Percentiles rank a stretch among this genome's conserved stretches.
Conservation (phyloP, 2,113 vertebrate species). For the Salvelinus alpinus region DNA sequence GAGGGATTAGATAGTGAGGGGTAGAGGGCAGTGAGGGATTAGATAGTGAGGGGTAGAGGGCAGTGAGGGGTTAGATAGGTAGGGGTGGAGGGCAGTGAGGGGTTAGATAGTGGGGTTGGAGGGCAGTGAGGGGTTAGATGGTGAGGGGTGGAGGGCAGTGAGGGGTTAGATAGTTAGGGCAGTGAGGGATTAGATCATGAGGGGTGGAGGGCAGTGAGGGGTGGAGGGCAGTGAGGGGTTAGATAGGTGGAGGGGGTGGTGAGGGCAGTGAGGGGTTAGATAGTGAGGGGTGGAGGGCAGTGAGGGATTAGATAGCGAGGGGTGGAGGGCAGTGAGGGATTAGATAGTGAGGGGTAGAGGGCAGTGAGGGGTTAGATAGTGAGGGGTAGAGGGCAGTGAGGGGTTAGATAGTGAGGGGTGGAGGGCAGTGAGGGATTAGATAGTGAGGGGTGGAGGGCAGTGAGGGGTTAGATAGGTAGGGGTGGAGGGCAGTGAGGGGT, state of each 20-base stretch:
- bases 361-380: slow-evolving; percentile 19
- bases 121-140: too few relatives aligned
- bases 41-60: slow-evolving; percentile 53
- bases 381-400: slow-evolving; percentile 51
- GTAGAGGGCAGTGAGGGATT: not conserved
- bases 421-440: slow-evolving; percentile 71
- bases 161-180: too few relatives aligned
- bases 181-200: too few relatives aligned
- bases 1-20: too few relatives aligned
- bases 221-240: slow-evolving; percentile 71
- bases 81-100: slow-evolving; percentile 67
- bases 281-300: too few relatives aligned
- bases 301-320: slow-evolving; percentile 67
- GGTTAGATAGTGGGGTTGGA: slow-evolving; percentile 38
- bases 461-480: too few relatives aligned
- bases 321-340: slow-evolving; percentile 68
- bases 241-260: too few relatives aligned
- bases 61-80: slow-evolving; percentile 5
- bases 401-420: not conserved
- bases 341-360: slow-evolving; percentile 43
- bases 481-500: slow-evolving; percentile 21
- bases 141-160: slow-evolving; percentile 25
- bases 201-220: slow-evolving; percentile 45
- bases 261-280: slow-evolving; percentile 29
- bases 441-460: not conserved